These are phyloP conservation scores for Kuschelorhynchus macadamiae DNA, from an alignment of 2,888 invertebrate species.

Conservation along the genomic window DNA sequence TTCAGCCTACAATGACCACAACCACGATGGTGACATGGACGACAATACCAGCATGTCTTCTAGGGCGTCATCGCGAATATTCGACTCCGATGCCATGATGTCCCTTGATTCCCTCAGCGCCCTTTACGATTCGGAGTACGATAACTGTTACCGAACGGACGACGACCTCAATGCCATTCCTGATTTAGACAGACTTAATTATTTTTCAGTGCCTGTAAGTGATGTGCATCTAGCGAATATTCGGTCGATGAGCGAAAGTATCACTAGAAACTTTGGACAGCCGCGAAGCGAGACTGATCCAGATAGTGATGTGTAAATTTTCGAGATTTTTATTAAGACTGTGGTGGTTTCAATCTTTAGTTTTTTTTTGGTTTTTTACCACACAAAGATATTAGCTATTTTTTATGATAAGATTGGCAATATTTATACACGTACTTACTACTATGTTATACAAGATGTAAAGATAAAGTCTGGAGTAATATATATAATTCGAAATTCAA, in stretches of 20 bases:
- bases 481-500: too few species aligned
- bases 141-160: constrained; percentile 74
- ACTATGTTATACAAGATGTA: too few species aligned
- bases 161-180: constrained; percentile 69
- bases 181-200: constrained; percentile 68
- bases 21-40: constrained; percentile 72
- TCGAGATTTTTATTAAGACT: neutral
- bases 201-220: constrained; percentile 68
- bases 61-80: constrained; percentile 85
- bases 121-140: constrained; percentile 84
- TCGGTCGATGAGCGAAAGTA: constrained; percentile 82
- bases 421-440: too few species aligned
- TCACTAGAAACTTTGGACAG: constrained; percentile 83
- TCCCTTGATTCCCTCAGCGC: constrained; percentile 86
- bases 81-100: constrained; percentile 83
- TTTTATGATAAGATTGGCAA: too few species aligned
- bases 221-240: constrained; percentile 81
- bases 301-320: constrained; percentile 74
- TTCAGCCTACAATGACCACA: constrained; percentile 80
- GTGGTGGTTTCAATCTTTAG: too few species aligned
- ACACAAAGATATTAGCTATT: too few species aligned
- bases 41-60: constrained; percentile 86
- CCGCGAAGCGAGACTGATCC: constrained; percentile 77
- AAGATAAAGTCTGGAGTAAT: too few species aligned
- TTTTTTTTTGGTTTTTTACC: too few species aligned